These are phyloP conservation scores for Agonum fuliginosum DNA, from an alignment of 2,888 invertebrate genomes.

Conservation along the genomic window DNA sequence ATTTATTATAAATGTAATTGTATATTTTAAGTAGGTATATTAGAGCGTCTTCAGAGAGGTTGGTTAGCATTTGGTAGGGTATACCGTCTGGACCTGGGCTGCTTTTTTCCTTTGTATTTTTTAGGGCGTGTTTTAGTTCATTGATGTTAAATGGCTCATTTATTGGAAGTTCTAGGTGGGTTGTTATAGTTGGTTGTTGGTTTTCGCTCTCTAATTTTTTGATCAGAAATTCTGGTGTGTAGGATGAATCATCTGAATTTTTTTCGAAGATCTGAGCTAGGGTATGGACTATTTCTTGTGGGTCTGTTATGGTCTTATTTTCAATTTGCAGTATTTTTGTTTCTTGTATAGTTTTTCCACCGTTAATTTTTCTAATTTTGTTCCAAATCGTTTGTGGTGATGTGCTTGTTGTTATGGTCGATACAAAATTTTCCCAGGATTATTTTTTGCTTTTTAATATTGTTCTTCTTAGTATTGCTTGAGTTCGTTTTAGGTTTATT, in stretches of 20 bases:
- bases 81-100: neutral
- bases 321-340: neutral
- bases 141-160: neutral
- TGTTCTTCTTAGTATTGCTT: neutral
- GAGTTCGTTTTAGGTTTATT: neutral
- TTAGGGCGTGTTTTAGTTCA: neutral
- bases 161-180: neutral
- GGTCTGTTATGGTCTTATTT: neutral
- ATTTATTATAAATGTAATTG: neutral
- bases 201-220: no score
- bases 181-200: no score
- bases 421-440: no score
- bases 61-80: no score
- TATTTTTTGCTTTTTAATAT: no score
- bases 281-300: neutral
- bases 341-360: neutral
- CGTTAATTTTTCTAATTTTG: neutral
- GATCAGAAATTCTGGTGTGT: neutral
- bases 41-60: neutral
- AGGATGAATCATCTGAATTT: neutral
- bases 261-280: neutral
- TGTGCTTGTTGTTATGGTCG: no score
- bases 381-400: no score
- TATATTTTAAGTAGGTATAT: neutral
- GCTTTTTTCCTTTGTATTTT: neutral